These are phyloP conservation scores for Dromaius novaehollandiae DNA, from an alignment of 2,113 vertebrate genomes.

Conservation along the genomic window DNA sequence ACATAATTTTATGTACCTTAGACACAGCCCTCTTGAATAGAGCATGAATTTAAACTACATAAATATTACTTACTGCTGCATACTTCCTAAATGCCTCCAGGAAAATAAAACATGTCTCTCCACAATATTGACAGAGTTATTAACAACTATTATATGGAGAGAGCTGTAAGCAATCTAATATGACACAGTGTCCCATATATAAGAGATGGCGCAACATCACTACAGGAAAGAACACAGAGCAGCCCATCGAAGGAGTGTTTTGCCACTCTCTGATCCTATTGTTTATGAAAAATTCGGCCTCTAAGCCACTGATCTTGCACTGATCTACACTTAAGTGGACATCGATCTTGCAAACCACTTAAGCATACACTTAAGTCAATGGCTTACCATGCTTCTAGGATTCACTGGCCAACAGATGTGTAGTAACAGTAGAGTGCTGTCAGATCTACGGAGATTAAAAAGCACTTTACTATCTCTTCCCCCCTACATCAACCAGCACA, in stretches of 20 bases:
- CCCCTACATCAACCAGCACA: not conserved
- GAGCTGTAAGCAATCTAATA: not conserved
- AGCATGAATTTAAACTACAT: conserved; percentile 28
- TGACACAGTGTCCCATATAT: not conserved
- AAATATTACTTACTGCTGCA: conserved; percentile 33
- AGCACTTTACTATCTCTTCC: not conserved
- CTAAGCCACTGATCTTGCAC: not conserved
- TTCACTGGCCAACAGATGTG: not conserved
- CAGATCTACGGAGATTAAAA: not conserved
- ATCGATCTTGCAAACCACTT: not conserved
- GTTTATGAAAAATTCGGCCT: not conserved
- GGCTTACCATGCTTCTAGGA: not conserved
- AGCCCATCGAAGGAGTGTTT: not conserved
- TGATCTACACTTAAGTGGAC: not conserved
- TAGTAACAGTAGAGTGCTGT: not conserved
- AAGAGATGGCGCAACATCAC: not conserved
- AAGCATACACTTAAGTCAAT: rapidly evolving
- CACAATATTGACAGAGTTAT: not conserved
- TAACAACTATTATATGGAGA: not conserved
- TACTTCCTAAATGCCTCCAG: conserved; percentile 7
- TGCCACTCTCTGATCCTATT: not conserved
- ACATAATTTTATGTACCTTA: not conserved
- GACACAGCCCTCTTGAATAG: not conserved
- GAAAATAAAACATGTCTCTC: not conserved
- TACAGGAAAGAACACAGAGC: not conserved